These are phyloP conservation scores for Morelia viridis DNA, from an alignment of 2,797 vertebrate genomes.

Conservation along the genomic window DNA sequence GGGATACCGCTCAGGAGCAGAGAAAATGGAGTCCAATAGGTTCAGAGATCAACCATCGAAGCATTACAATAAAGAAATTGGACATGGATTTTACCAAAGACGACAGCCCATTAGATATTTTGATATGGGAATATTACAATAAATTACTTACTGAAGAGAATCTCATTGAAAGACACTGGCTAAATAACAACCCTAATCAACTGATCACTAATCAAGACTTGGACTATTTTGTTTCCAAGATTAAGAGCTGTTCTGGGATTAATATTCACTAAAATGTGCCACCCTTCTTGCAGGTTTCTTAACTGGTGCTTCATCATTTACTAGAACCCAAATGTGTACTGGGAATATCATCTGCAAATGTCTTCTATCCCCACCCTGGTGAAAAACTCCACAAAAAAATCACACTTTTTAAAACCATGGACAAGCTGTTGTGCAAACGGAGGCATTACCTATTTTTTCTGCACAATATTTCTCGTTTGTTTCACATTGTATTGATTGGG, in stretches of 20 bases:
- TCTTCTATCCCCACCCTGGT: no score
- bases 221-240: not conserved
- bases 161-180: constrained; percentile 40
- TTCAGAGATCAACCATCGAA: constrained; percentile 42
- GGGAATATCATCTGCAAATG: not conserved
- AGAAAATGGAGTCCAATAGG: constrained; percentile 41
- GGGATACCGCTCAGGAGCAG: constrained; percentile 10
- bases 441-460: not conserved
- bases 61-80: constrained; percentile 38
- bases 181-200: constrained; percentile 45
- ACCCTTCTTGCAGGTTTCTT: not conserved
- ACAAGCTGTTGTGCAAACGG: not conserved
- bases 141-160: constrained; percentile 52
- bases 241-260: not conserved
- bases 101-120: constrained; percentile 18
- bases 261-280: not conserved
- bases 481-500: not conserved
- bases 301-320: not conserved
- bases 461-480: not conserved
- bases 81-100: constrained; percentile 15
- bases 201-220: not conserved
- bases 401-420: not conserved
- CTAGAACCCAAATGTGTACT: not conserved
- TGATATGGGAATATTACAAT: constrained; percentile 50
- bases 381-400: no score